phyloP scores from a whole-genome alignment of 2,113 vertebrate species.

The Ailurus styani region DNA sequence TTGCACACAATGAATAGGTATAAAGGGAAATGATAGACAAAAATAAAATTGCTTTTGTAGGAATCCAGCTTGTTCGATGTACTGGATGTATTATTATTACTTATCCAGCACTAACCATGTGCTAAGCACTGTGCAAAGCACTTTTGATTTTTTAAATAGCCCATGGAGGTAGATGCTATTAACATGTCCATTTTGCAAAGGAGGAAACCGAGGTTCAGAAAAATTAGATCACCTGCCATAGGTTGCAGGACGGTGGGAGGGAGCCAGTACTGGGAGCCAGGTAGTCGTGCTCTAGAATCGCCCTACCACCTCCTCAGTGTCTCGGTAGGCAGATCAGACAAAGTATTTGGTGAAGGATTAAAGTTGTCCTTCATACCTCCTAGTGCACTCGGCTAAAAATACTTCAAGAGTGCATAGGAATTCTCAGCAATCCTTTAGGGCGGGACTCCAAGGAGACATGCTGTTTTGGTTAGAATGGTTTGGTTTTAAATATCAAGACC shows the following conservation, averaged over 20 bases:
- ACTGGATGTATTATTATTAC: neutral
- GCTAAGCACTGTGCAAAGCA: neutral
- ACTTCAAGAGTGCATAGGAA: neutral
- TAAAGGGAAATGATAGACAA: neutral
- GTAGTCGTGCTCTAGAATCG: neutral
- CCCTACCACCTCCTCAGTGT: neutral
- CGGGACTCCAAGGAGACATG: neutral
- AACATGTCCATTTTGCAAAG: neutral
- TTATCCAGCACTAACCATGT: neutral
- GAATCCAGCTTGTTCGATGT: neutral
- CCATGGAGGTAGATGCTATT: neutral
- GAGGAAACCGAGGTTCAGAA: neutral
- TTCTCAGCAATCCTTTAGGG: neutral
- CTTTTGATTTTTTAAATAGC: neutral
- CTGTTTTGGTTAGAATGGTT: conserved; percentile 1
- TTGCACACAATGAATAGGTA: neutral
- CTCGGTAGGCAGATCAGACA: neutral
- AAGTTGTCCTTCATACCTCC: neutral
- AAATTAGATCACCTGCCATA: neutral
- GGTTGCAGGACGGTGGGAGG: neutral
- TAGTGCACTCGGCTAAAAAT: conserved; percentile 35
- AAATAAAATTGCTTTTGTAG: neutral
- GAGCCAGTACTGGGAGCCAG: neutral
- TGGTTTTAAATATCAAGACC: conserved; percentile 2
- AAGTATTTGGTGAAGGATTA: neutral